A percentile compares a stretch with the other conserved stretches of the same genome.
Evolutionary conservation across 2,888 invertebrate species (phyloP).

Genomic region (Dicranocentrus wangi): DNA sequence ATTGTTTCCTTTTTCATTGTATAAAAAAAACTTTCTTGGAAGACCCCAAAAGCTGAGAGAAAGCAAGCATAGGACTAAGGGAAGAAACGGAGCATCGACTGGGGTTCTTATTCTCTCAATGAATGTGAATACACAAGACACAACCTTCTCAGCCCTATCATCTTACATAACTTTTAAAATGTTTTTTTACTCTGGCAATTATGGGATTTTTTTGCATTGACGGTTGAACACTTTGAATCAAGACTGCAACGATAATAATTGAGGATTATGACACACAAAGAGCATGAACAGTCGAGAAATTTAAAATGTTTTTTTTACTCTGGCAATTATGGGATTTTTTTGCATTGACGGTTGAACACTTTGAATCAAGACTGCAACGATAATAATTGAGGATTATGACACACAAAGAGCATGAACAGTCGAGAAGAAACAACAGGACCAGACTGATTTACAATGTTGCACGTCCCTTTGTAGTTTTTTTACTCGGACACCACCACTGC

Average conservation of each 20-base stretch:
- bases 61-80: background rate
- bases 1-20: background rate
- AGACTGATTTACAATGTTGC: constrained; percentile 48
- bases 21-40: constrained; percentile 13
- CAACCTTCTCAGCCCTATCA: no score
- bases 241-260: constrained; percentile 6
- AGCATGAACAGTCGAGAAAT: background rate
- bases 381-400: constrained; percentile 35
- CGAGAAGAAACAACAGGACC: constrained; percentile 39
- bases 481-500: background rate
- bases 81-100: background rate
- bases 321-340: background rate
- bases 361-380: background rate
- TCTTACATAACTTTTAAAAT: background rate
- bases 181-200: background rate
- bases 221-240: background rate
- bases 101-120: no score
- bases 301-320: background rate
- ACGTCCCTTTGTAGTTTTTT: constrained; percentile 35
- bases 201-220: background rate
- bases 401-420: background rate
- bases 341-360: background rate
- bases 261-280: constrained; percentile 18
- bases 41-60: background rate
- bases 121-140: no score